phyloP scores from a whole-genome alignment of 2,888 invertebrate genomes.

The Peribatodes rhomboidaria region DNA sequence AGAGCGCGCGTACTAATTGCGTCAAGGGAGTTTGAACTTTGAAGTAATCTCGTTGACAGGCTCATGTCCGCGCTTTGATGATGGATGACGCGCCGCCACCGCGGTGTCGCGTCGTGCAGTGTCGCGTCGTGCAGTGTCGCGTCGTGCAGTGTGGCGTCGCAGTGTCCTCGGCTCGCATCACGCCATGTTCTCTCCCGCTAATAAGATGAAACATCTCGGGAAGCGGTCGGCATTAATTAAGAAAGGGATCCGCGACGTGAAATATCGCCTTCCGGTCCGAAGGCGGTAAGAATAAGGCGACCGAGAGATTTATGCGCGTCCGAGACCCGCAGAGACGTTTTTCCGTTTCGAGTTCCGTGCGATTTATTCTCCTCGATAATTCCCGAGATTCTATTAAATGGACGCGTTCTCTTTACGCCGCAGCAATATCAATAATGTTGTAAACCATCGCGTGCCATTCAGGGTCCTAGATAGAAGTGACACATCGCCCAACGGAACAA shows the following conservation, averaged over 20 bases:
- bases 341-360: slow-evolving; percentile 24
- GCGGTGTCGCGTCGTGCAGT: too few relatives aligned
- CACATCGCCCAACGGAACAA: neutral
- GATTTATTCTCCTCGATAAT: slow-evolving; percentile 62
- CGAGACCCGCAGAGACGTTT: slow-evolving; percentile 37
- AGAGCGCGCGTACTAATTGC: too few relatives aligned
- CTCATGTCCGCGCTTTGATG: too few relatives aligned
- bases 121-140: too few relatives aligned
- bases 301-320: slow-evolving; percentile 49
- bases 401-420: slow-evolving; percentile 3
- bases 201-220: slow-evolving; percentile 30
- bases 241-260: slow-evolving; percentile 43
- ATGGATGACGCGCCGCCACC: too few relatives aligned
- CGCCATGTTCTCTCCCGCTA: neutral
- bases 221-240: slow-evolving; percentile 48
- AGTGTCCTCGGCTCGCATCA: neutral
- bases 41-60: too few relatives aligned
- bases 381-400: slow-evolving; percentile 39
- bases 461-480: slow-evolving; percentile 1
- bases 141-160: too few relatives aligned
- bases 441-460: slow-evolving; percentile 1
- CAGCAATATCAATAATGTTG: slow-evolving; percentile 15
- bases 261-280: slow-evolving; percentile 31
- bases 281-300: slow-evolving; percentile 22
- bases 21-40: too few relatives aligned